Evolutionary conservation across 92 coral and sea anemone species (phyloP).

Genomic region (Metridium senile): DNA sequence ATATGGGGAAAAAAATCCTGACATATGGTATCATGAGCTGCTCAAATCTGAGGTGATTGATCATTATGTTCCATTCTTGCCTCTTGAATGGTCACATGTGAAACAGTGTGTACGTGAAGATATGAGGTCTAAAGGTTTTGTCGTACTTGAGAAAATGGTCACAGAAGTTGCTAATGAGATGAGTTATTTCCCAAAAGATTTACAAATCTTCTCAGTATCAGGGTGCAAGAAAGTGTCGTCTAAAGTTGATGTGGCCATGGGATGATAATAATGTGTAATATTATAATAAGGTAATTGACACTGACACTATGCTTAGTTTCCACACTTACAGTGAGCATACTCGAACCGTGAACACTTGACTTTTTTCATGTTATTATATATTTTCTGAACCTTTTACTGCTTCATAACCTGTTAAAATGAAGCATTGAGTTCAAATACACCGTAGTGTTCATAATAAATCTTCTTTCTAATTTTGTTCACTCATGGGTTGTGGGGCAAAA

Average conservation of each 20-base stretch:
- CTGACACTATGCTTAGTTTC: no score
- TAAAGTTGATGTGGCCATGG: conserved; percentile 76
- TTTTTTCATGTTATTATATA: no score
- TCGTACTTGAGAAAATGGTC: conserved; percentile 41
- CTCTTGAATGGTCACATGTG: conserved; percentile 73
- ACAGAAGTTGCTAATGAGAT: conserved; percentile 68
- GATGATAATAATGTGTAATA: conserved; percentile 12
- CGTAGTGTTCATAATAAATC: no score
- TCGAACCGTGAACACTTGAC: no score
- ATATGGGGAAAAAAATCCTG: conserved; percentile 29
- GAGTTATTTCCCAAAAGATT: conserved; percentile 66
- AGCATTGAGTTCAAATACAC: no score
- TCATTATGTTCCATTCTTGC: conserved; percentile 77
- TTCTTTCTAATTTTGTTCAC: no score
- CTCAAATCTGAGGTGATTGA: conserved; percentile 69
- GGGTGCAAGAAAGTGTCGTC: conserved; percentile 92
- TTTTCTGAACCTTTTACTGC: no score
- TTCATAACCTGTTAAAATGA: no score
- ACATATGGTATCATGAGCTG: conserved; percentile 68
- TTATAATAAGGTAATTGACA: neutral
- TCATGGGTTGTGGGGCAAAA: no score
- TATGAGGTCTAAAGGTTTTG: conserved; percentile 53
- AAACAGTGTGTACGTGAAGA: conserved; percentile 74
- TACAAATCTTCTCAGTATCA: conserved; percentile 71
- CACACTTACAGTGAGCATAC: no score